phyloP scores from a whole-genome alignment of 1,140 invertebrate genomes.

The Phymorhynchus buccinoides region DNA sequence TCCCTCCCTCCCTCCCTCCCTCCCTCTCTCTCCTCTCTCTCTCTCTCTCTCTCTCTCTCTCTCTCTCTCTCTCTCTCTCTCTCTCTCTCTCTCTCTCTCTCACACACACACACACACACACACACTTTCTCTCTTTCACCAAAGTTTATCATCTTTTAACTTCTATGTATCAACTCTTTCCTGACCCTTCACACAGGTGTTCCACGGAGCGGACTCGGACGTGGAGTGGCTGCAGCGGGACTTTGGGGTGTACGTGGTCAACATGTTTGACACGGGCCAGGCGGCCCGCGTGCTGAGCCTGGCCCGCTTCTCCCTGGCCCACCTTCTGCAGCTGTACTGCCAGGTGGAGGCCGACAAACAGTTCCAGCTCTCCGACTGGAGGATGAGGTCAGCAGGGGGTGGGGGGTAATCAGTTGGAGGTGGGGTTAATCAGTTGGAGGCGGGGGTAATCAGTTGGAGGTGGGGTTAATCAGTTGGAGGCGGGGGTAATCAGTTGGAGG shows the following conservation, averaged over 20 bases:
- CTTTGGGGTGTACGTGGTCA: conserved; percentile 94
- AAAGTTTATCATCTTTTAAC: too few relatives aligned
- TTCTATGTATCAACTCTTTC: not conserved
- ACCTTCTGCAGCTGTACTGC: conserved; percentile 87
- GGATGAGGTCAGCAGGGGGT: conserved; percentile 80
- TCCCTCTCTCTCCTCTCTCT: too few relatives aligned
- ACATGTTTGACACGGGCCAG: conserved; percentile 96
- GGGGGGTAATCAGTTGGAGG: not conserved
- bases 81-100: too few relatives aligned
- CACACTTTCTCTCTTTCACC: too few relatives aligned
- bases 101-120: too few relatives aligned
- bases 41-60: too few relatives aligned
- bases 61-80: too few relatives aligned
- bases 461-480: too few relatives aligned
- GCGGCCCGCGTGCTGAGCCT: conserved; percentile 84
- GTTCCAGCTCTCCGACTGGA: conserved; percentile 96
- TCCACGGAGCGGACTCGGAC: conserved; percentile 93
- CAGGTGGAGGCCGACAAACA: conserved; percentile 87
- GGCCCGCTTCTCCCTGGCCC: conserved; percentile 83
- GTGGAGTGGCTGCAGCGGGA: conserved; percentile 96
- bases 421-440: not conserved
- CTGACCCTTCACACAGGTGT: conserved; percentile 78
- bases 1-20: too few relatives aligned
- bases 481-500: too few relatives aligned
- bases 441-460: too few relatives aligned